Base-by-base conservation (phyloP, 2,113 vertebrate species). In the Arothron firmamentum region DNA sequence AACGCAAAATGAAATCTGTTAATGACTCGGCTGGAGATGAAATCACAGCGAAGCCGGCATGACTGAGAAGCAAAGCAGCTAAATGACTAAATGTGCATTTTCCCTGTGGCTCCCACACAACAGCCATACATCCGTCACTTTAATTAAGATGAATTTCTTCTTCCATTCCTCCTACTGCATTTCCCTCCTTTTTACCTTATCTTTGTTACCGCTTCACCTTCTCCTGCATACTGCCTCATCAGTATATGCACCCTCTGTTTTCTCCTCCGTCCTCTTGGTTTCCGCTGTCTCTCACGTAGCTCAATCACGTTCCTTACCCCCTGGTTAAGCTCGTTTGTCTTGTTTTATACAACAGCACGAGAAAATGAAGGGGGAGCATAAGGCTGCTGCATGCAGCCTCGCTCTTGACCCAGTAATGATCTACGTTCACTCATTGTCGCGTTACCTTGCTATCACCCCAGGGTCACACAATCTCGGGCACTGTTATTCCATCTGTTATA, bases 401-500 rank as follows among this genome's bases (percentile, higher is more conserved):
- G 43, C 78, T 59, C 63, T 86, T 87, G 86, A 85, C 80, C 80
- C 71, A 72, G 79, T 77, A 78, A 87, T 87, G 85, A 87, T 83
- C 72, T 84, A 80, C 77, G 72, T 84, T 80, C 79, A 76, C 72
- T 77, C 76, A 60, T 70, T 76, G 85, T 85, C 66, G 43, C 72
- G 62, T 73, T 82, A 86, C 88, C 81, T 83, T 74, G 73, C 78
- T 66, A 74, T 81, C 86, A 76, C 82, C 85, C 79, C 65, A 51
- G 82, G 88, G 88, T 88, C 86, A 85, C 78, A 68, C 53, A 5
- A 70, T 79, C 78, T 48, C 21, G 53, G 77, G 68, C 54, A 50
- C 85, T 81, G 85, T 84, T 85, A 70, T 82, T 77, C 86, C 88
- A 87, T 88, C 88, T 88, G 86, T 86, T 86, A 73, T 55, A 66